Percentiles rank a stretch among this genome's conserved stretches.
These are phyloP conservation scores for Orientallactaga bullata DNA, from an alignment of 2,113 vertebrate species.

Conservation along the genomic window DNA sequence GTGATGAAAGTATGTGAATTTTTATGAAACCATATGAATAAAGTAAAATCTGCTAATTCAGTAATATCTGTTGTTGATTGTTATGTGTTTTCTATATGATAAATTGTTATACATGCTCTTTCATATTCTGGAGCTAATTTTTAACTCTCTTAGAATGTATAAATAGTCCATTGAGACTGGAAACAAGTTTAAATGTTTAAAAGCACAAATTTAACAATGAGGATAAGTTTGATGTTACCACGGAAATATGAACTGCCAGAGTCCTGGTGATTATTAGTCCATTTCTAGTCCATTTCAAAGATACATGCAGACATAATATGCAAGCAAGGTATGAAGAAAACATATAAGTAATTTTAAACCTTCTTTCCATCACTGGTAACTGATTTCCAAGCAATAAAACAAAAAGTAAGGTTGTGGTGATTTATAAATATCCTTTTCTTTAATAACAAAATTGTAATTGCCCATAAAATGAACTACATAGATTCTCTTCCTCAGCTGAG, in stretches of 20 bases:
- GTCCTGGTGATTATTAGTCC: not conserved
- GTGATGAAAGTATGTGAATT: not conserved
- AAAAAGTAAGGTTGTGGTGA: not conserved
- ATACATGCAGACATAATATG: not conserved
- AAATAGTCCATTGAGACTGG: not conserved
- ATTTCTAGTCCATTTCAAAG: conserved; percentile 10
- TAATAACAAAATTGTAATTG: not conserved
- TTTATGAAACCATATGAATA: not conserved
- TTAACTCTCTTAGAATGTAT: not conserved
- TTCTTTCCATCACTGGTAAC: not conserved
- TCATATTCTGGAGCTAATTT: not conserved
- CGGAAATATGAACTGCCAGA: not conserved
- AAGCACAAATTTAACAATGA: not conserved
- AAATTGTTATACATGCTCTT: not conserved
- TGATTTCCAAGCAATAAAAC: not conserved
- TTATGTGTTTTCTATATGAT: not conserved
- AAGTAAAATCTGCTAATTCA: conserved; percentile 6
- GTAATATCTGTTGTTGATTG: not conserved
- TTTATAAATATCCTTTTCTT: not conserved
- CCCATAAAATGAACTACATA: not conserved
- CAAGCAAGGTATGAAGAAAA: not conserved
- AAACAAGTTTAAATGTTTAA: conserved; percentile 32
- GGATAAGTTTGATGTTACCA: not conserved
- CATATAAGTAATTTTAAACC: not conserved
- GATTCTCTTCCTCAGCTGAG: not conserved